Base-by-base conservation (phyloP, 2,797 vertebrate species). In the Tenualosa ilisha region DNA sequence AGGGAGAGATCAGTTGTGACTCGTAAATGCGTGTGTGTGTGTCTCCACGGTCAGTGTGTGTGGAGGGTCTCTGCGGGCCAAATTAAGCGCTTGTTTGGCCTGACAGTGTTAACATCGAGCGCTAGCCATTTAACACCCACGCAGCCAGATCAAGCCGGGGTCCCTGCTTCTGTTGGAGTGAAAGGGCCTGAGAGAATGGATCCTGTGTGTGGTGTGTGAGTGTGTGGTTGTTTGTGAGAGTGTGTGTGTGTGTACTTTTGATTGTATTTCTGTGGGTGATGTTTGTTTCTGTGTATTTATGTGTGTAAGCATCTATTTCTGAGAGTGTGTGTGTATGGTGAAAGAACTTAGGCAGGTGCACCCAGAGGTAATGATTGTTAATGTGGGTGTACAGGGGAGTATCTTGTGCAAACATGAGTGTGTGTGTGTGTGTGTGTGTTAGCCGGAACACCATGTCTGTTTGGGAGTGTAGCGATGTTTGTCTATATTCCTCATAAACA, bases 41-140 rank as follows among this genome's bases (percentile, higher is more conserved):
- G 50, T 51, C 1, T 51, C 4, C 8, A 12, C 11, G 50, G 63
- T 61, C 84, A 87, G 87, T 86, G 49, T 68, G 63, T 86, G 88
- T 87, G 86, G 51, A 84, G 81, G 85, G 50, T 84, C 85, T 84
- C 87, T 59, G 50, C 37, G 43, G 83, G 83, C 81, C 82, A 84
- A 90, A 90, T 88, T 85, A 88, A 86, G 37, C 2, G 7, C 54
- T 46, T 26, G 82, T 53, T 37, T 83, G 85, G 46, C 65, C 83
- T 53, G 53, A n/a, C 31, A 81, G 59, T 61, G 63, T 84, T 87
- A 85, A 84, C 72, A 79, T 46, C 37, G 72, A 79, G 72, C 5
- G 72, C 72, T 43, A 15, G 72, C 40, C 2, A 22, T 79, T n/a
- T 20, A 79, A 79, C 72, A 79, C 72, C 72, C 72, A 46, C 17